Evolutionary conservation across 1,140 invertebrate species (phyloP), one percentile per base, ranked within the genome.

Genomic region (Brachionus rubens): DNA sequence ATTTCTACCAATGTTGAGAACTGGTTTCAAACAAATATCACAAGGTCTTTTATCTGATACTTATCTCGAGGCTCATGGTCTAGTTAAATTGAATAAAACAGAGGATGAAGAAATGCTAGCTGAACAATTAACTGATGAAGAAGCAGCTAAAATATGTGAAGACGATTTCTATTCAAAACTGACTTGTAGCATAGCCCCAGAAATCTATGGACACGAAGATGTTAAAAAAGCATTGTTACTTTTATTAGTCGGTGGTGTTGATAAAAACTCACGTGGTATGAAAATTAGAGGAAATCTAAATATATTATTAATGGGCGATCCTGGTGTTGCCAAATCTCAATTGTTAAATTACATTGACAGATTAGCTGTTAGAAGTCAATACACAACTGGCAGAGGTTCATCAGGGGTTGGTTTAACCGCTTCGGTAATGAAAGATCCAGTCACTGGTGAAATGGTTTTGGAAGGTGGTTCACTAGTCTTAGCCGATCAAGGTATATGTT

Each of bases 301-400:
- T 84, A 93, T 99, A 77, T 97, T 96, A 82, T 83, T 99, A 78
- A 99, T 99, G 96, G 97, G 97, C 47, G 97, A 99, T 88, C 97
- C 97, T 77, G 96, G 97, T 80, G 96, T 99, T 28, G 97, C 97
- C 7, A 99, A 99, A 86, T 97, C 94, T 0, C 97, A 99, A 85
- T 86, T 99, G 52, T 86, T 99, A 6, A 90, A 90, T 54, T 99
- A 96, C 84, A 95, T 99, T 75, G 92, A 96, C 82, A 88, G 96
- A 28, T 85, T 99, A 46, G 92, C 95, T 0, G 88, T 92, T 3
- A 89, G 96, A 81, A 92, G 91, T 81, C 94, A 96, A 85, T 96
- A 96, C 81, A 98, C 96, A 4, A 98, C 95, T 0, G 97, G 97
- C 2, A 87, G 96, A 76, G 97, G 96, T 78, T 97, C 94, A 10